Evolutionary conservation across 2,113 vertebrate genomes (phyloP).

Genomic region (Dermatemys mawii): DNA sequence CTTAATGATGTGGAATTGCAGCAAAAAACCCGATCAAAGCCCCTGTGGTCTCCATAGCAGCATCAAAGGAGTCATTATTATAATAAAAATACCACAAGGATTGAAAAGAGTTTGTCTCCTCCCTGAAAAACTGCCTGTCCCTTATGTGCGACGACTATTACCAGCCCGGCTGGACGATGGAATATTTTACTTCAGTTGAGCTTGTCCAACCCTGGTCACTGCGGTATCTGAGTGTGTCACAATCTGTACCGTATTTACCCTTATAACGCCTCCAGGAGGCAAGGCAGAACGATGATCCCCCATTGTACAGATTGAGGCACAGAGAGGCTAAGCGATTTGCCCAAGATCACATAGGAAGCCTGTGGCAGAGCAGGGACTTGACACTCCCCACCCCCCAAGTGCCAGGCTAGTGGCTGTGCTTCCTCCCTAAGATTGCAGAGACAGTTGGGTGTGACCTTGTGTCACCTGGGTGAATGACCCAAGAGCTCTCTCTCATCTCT

Average conservation of each 20-base stretch:
- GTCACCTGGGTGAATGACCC: not conserved
- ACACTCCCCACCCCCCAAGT: too few relatives aligned
- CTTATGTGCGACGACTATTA: too few relatives aligned
- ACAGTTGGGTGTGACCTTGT: not conserved
- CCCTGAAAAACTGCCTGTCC: accelerated
- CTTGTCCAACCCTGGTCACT: accelerated
- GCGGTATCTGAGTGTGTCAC: accelerated
- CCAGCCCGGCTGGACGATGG: not conserved
- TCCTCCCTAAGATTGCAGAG: not conserved
- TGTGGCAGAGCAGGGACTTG: not conserved
- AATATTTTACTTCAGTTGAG: too few relatives aligned
- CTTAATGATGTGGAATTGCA: not conserved
- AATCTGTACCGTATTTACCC: not conserved
- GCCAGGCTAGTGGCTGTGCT: not conserved
- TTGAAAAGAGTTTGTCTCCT: accelerated
- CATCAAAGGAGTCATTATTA: not conserved
- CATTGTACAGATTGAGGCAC: too few relatives aligned
- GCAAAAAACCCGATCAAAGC: not conserved
- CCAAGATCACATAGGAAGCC: not conserved
- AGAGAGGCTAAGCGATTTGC: not conserved
- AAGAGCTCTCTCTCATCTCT: not conserved
- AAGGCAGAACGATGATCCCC: not conserved
- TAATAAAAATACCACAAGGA: accelerated
- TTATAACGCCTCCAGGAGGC: not conserved
- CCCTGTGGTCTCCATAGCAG: not conserved